Evolutionary conservation across 2,797 vertebrate species (phyloP).

Genomic region (Philypnodon macrostomus): DNA sequence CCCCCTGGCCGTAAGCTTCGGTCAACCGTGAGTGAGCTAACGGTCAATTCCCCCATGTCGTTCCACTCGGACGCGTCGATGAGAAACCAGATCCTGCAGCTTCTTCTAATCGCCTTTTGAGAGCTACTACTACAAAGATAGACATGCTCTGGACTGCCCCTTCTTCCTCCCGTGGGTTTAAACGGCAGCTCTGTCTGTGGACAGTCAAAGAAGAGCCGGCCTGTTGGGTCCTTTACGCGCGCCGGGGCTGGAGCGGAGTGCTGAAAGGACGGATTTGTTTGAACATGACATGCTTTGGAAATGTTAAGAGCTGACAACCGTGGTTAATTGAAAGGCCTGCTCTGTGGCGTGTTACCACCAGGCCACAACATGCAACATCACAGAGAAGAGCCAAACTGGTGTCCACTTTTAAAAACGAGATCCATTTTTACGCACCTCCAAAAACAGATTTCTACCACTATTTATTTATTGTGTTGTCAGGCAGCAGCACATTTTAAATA

Average conservation of each 20-base stretch:
- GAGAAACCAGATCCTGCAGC: constrained; percentile 83
- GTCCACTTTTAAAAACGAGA: no score
- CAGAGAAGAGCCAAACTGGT: no score
- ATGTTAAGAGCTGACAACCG: constrained; percentile 51
- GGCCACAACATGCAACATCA: no score
- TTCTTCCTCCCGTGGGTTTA: constrained; percentile 40
- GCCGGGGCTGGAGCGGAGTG: constrained; percentile 47
- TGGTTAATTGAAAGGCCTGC: constrained; percentile 34
- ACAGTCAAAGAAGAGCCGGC: constrained; percentile 47
- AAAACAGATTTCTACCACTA: no score
- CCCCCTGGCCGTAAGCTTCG: constrained; percentile 61
- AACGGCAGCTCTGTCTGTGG: constrained; percentile 24
- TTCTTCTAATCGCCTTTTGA: constrained; percentile 79
- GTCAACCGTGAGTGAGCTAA: constrained; percentile 82
- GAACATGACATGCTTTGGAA: constrained; percentile 50
- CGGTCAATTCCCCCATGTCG: constrained; percentile 74
- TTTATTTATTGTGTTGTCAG: no score
- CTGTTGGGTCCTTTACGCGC: constrained; percentile 31
- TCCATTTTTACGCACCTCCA: no score
- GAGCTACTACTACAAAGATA: constrained; percentile 69
- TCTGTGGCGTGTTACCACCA: background rate
- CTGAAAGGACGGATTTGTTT: constrained; percentile 58
- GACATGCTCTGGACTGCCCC: constrained; percentile 43
- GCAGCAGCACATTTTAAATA: no score
- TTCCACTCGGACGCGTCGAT: constrained; percentile 81